These are phyloP conservation scores for Bryconaethiops microstoma DNA, from an alignment of 2,797 vertebrate genomes.

Conservation along the genomic window DNA sequence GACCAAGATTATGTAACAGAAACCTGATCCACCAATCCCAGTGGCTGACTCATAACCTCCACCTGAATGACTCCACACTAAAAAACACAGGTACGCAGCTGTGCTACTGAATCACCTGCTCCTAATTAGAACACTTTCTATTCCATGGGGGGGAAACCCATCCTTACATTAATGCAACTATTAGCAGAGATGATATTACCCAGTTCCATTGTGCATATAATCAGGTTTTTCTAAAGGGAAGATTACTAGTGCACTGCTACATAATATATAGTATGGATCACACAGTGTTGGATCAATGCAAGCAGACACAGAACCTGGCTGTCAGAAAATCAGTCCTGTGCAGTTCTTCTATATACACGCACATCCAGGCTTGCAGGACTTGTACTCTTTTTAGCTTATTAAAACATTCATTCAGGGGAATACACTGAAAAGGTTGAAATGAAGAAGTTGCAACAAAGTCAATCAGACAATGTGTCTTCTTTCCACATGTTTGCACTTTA, in stretches of 20 bases:
- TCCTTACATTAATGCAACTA: slow-evolving; percentile 43
- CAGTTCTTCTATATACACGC: not conserved
- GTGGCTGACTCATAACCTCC: slow-evolving; percentile 59
- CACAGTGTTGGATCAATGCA: not conserved
- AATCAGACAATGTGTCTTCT: not conserved
- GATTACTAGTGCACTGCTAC: not conserved
- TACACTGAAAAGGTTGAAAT: not conserved
- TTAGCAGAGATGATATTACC: not conserved
- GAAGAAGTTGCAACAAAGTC: not conserved
- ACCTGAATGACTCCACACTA: slow-evolving; percentile 58
- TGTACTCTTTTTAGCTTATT: not conserved
- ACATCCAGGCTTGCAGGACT: not conserved
- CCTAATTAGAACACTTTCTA: slow-evolving; percentile 23
- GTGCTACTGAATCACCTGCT: slow-evolving; percentile 56
- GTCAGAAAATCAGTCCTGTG: not conserved
- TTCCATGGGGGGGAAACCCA: slow-evolving; percentile 31
- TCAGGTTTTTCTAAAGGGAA: not conserved
- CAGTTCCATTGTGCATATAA: not conserved
- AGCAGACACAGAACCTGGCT: not conserved
- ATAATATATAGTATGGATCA: not conserved
- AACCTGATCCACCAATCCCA: slow-evolving; percentile 55
- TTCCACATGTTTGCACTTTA: not conserved
- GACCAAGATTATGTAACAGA: slow-evolving; percentile 57
- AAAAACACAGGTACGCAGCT: slow-evolving; percentile 51
- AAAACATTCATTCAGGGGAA: not conserved